A percentile compares a stretch with the other conserved stretches of the same genome.
Evolutionary conservation across 92 coral and sea anemone genomes (phyloP).

Genomic region (Micromussa lordhowensis): DNA sequence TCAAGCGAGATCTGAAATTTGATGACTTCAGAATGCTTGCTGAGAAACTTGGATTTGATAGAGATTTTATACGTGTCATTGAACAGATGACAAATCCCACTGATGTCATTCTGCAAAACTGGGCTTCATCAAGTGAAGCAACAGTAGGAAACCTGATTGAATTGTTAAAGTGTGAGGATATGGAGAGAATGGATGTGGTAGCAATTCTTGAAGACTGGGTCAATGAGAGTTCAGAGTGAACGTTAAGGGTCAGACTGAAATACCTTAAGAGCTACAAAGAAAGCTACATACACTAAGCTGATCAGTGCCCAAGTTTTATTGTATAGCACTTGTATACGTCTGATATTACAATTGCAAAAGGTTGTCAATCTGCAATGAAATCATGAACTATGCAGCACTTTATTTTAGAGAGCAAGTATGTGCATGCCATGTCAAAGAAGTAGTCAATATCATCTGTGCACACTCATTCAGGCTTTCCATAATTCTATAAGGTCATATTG

Average conservation of each 20-base stretch:
- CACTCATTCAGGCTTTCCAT: no score
- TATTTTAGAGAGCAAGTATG: no score
- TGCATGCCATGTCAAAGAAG: no score
- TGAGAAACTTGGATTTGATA: slow-evolving; percentile 32
- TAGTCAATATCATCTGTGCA: no score
- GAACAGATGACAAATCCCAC: slow-evolving; percentile 38
- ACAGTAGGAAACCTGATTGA: slow-evolving; percentile 43
- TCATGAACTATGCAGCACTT: no score
- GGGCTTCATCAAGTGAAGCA: slow-evolving; percentile 24
- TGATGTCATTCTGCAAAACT: slow-evolving; percentile 14
- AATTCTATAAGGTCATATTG: no score
- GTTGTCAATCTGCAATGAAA: no score
- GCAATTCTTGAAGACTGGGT: slow-evolving; percentile 43
- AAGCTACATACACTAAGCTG: no score
- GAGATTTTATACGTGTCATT: slow-evolving; percentile 7
- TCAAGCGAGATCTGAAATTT: slow-evolving; percentile 5
- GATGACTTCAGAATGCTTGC: slow-evolving; percentile 56
- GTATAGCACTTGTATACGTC: no score
- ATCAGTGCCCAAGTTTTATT: no score
- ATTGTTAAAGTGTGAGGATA: slow-evolving; percentile 1
- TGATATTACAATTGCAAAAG: no score
- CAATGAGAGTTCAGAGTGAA: background rate
- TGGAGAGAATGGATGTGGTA: slow-evolving; percentile 40
- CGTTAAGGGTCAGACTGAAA: background rate
- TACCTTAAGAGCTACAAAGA: background rate